Evolutionary conservation across 2,888 invertebrate genomes (phyloP).

Genomic region (Pyrocoelia pectoralis): DNA sequence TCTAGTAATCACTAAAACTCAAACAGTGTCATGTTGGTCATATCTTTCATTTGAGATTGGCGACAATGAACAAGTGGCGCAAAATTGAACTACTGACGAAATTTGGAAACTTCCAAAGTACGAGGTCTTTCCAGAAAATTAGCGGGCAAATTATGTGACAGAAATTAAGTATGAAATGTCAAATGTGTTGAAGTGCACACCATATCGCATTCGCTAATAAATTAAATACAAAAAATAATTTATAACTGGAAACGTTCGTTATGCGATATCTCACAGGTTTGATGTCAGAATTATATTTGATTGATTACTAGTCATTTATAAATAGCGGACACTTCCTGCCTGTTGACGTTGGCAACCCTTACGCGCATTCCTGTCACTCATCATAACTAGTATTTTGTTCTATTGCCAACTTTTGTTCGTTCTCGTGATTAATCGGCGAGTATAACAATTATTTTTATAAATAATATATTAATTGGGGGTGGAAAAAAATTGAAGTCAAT

Average conservation of each 20-base stretch:
- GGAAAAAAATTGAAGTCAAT: no score
- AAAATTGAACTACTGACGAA: no score
- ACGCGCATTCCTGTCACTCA: slow-evolving; percentile 53
- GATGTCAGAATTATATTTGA: slow-evolving; percentile 48
- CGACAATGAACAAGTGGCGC: no score
- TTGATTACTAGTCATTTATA: slow-evolving; percentile 62
- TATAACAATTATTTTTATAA: slow-evolving; percentile 14
- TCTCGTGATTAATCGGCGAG: slow-evolving; percentile 41
- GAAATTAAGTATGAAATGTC: no score
- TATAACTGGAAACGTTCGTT: slow-evolving; percentile 26
- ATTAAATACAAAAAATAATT: slow-evolving; percentile 29
- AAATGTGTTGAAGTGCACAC: no score
- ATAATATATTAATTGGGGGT: neutral
- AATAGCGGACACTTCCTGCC: slow-evolving; percentile 62
- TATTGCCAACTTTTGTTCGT: slow-evolving; percentile 53
- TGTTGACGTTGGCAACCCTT: slow-evolving; percentile 59
- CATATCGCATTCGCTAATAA: slow-evolving; percentile 27
- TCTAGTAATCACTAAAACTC: no score
- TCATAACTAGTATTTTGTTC: slow-evolving; percentile 49
- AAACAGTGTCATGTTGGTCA: no score
- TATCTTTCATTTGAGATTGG: no score
- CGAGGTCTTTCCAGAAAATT: no score
- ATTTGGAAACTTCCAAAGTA: no score
- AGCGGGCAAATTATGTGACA: no score
- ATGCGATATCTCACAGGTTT: slow-evolving; percentile 30